A percentile compares a stretch with the other conserved stretches of the same genome.
These are phyloP conservation scores for Mastacembelus armatus DNA, from an alignment of 2,797 vertebrate genomes.

Conservation along the genomic window DNA sequence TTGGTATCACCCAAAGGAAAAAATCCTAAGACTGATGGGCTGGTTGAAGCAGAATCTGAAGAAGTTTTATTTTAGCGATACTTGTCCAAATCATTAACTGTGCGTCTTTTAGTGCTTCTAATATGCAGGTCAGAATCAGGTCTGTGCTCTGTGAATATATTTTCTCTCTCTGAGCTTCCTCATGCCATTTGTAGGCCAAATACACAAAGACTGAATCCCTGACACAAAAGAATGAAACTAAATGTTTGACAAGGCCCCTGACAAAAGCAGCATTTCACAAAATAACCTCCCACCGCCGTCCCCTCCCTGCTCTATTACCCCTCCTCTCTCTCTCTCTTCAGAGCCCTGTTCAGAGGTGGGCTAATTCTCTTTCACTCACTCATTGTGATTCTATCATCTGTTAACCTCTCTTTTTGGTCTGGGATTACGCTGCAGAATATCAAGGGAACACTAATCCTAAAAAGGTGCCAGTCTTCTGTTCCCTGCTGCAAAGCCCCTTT, in stretches of 20 bases:
- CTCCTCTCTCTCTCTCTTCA: conserved; percentile 40
- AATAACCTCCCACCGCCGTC: conserved; percentile 35
- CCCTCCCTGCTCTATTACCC: conserved; percentile 3
- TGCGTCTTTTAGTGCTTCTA: conserved; percentile 7
- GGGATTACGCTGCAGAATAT: conserved; percentile 82
- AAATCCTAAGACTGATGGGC: conserved; percentile 29
- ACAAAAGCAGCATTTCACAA: conserved; percentile 75
- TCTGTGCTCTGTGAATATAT: conserved; percentile 25
- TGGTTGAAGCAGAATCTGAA: conserved; percentile 21
- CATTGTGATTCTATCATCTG: conserved; percentile 64
- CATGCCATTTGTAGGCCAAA: conserved; percentile 62
- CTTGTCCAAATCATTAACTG: conserved; percentile 2
- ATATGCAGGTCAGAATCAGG: conserved; percentile 15
- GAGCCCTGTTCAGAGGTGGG: conserved; percentile 65
- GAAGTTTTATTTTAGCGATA: conserved; percentile 27
- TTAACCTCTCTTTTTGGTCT: conserved; percentile 71
- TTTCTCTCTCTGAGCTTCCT: conserved; percentile 44
- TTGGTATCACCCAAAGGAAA: conserved; percentile 50
- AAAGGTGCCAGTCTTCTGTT: conserved; percentile 75
- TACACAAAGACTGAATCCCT: conserved; percentile 69
- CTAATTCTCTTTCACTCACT: conserved; percentile 71
- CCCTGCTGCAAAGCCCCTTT: conserved; percentile 48
- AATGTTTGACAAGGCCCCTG: conserved; percentile 73
- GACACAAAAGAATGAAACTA: conserved; percentile 67
- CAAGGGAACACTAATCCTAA: conserved; percentile 83